Evolutionary conservation across 2,797 vertebrate genomes (phyloP), one percentile per base, ranked within the genome.

Genomic region (Artibeus jamaicensis): DNA sequence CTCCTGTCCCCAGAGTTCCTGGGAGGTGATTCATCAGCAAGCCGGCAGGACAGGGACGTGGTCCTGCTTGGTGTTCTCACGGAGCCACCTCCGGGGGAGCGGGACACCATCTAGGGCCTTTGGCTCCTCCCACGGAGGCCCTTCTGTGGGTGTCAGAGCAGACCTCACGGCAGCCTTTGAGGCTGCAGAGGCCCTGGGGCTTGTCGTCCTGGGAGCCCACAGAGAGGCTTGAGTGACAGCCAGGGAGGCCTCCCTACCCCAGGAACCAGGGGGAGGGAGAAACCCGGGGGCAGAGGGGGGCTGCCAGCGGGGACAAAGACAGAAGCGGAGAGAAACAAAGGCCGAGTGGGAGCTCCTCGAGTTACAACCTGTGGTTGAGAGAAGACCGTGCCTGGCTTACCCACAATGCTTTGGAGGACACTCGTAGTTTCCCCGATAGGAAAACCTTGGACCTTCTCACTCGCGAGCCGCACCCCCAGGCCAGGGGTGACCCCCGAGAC

Each of bases 261-360:
- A 1, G 81, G 90, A 85, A 37, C 79, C 88, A 32, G 78, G 59
- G 42, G 37, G 78, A 57, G 74, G 59, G 59, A 37, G n/a, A 22
- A 65, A 16, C 19, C 6, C 74, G 44, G 67, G 92, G 65, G 87
- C 46, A 24, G 70, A 42, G 84, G 44, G 88, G 91, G 93, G 8
- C 95, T 95, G 91, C 85, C 65, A 82, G 95, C 70, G 1, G 89
- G 81, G 93, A 96, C 94, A 96, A 96, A 97, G 94, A 59, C 87
- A n/a, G 89, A 65, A 88, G 70, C 39, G 5, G 94, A 83, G 67
- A 91, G 88, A 89, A 90, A 97, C 95, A 97, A 96, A 98, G 94
- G 78, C 44, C 57, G 48, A 79, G 96, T 92, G 62, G 71, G 78
- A 91, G 78, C 42, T 48, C 81, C 65, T 94, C 89, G n/a, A 5